Base-by-base conservation (phyloP, 2,888 invertebrate species). In the Aporophyla lueneburgensis region DNA sequence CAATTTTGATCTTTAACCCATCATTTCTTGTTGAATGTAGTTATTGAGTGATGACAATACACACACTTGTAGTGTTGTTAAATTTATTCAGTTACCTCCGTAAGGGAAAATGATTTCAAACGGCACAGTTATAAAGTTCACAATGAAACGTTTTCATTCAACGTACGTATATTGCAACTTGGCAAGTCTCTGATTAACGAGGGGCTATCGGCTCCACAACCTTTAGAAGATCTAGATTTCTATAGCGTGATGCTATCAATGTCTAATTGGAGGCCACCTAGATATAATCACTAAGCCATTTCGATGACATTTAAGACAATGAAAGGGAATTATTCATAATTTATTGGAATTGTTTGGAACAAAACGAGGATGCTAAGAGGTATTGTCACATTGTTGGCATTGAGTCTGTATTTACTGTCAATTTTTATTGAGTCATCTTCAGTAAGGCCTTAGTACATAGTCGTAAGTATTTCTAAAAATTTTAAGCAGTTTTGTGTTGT, bases 201-300 rank as follows among this genome's bases (percentile, higher is more conserved):
- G n/a, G 59, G 27, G 27, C 21, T 68, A 59, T 59, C 53, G 56
- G 65, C 67, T 49, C 27, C 66, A 56, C 54, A 62, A 80, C 71
- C 80, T 81, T 80, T 72, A 59, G 14, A 49, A 76, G 65, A 81
- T 80, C 77, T 71, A 81, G 80, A 77, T 69, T 77, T 66, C 65
- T 9, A 68, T 51, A 65, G 72, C 43, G 27, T 69, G 72, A 81
- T 81, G 65, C 27, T 81, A 81, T 81, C 81, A 53, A 43, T 59
- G 77, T 69, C 77, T 81, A 81, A 81, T 81, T 81, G 81, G 81
- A 61, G 66, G 51, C 54, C 49, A 65, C 59, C 14, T 19, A 54
- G 81, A 81, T 80, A 24, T 51, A 54, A 81, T 81, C 77, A 65
- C 61, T 65, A 59, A 49, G 33, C 43, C 19, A 68, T 24, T 59